A percentile compares a stretch with the other conserved stretches of the same genome.
phyloP scores from a whole-genome alignment of 1,140 invertebrate genomes.

The Lordiphosa clarofinis region DNA sequence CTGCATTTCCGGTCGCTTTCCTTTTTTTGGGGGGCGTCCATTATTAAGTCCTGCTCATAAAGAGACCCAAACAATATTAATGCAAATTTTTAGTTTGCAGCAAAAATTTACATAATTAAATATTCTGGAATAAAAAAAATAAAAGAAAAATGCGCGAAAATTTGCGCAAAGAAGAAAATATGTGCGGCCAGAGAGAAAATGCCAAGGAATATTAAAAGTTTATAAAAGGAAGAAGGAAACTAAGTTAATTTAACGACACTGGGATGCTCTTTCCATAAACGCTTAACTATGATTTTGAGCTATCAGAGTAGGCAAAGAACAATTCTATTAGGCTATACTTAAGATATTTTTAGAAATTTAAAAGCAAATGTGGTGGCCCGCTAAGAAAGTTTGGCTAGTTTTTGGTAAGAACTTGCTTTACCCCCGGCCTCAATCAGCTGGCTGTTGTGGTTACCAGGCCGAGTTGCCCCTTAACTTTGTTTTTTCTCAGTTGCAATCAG shows the following conservation, averaged over 20 bases:
- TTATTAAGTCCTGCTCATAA: conserved; percentile 24
- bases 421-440: conserved; percentile 17
- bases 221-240: conserved; percentile 6
- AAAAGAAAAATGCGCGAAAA: conserved; percentile 32
- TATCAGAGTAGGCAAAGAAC: no score
- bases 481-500: conserved; percentile 28
- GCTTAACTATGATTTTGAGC: no score
- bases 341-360: no score
- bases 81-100: conserved; percentile 39
- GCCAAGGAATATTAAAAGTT: conserved; percentile 22
- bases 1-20: conserved; percentile 3
- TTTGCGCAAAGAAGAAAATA: conserved; percentile 47
- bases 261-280: conserved; percentile 9
- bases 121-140: conserved; percentile 32
- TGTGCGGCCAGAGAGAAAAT: conserved; percentile 52
- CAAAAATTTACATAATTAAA: conserved; percentile 72
- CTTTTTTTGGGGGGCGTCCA: no score
- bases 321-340: no score
- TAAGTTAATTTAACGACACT: not conserved
- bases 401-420: conserved; percentile 3
- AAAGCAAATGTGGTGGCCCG: no score
- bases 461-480: conserved; percentile 23
- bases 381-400: not conserved
- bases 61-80: conserved; percentile 61
- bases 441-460: conserved; percentile 43